phyloP scores from a whole-genome alignment of 2,888 invertebrate species.

The Andricus quercusramuli region DNA sequence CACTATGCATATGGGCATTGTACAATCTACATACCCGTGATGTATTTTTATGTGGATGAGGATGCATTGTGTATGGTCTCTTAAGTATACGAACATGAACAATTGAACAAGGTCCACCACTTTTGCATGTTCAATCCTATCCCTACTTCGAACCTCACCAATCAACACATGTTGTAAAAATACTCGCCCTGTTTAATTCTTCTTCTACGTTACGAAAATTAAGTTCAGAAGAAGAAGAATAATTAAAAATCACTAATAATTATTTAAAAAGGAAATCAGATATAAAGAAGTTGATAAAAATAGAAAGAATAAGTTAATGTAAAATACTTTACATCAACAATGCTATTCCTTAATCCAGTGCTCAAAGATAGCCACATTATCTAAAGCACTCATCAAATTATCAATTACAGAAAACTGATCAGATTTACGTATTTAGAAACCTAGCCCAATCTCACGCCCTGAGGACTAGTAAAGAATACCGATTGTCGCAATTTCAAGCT shows the following conservation, averaged over 20 bases:
- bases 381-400: not conserved
- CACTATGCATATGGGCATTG: constrained; percentile 44
- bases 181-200: not conserved
- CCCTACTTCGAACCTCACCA: not conserved
- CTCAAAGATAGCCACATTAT: not conserved
- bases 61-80: not conserved
- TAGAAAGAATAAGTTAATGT: not conserved
- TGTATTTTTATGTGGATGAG: not conserved
- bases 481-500: not conserved
- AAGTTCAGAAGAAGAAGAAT: no score
- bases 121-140: not conserved
- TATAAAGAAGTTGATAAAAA: no score
- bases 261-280: no score
- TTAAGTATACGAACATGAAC: not conserved
- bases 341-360: not conserved
- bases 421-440: not conserved
- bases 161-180: no score
- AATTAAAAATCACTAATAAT: no score
- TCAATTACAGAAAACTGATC: not conserved
- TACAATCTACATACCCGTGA: not conserved
- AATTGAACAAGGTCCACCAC: not conserved
- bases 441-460: not conserved
- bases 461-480: not conserved
- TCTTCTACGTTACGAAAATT: not conserved
- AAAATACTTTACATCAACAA: not conserved